Percentiles rank a stretch among this genome's conserved stretches.
Evolutionary conservation across 1,140 invertebrate genomes (phyloP).

Genomic region (Zaprionus inermis): DNA sequence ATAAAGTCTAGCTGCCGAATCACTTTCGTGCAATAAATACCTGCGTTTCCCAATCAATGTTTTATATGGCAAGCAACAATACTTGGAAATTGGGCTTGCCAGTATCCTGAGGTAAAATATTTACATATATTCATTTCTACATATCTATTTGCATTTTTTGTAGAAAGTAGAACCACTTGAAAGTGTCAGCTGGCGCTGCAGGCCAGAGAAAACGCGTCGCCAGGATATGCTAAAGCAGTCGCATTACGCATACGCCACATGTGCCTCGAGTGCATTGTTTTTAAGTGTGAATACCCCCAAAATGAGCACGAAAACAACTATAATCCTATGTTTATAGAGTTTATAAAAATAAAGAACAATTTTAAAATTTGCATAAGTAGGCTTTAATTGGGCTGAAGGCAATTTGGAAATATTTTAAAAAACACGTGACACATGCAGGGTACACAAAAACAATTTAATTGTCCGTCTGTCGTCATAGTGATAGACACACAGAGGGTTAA

Average conservation of each 20-base stretch:
- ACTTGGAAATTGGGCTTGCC: background rate
- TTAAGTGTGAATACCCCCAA: background rate
- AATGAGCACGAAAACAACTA: background rate
- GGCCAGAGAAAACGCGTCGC: background rate
- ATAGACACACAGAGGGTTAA: background rate
- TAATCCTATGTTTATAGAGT: background rate
- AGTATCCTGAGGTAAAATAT: background rate
- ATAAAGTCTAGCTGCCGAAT: too few species aligned
- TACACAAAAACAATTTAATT: background rate
- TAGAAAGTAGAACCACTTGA: background rate
- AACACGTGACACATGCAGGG: background rate
- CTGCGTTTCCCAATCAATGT: background rate
- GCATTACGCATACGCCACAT: background rate
- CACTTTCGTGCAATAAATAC: too few species aligned
- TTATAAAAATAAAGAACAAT: background rate
- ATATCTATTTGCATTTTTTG: background rate
- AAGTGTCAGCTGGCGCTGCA: background rate
- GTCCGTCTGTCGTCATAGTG: constrained; percentile 2
- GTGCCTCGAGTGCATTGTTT: background rate
- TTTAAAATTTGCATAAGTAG: too few species aligned
- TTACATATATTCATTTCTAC: background rate
- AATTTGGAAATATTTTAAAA: background rate
- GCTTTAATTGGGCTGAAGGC: too few species aligned
- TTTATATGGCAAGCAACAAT: too few species aligned
- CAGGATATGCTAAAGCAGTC: background rate